phyloP scores from a whole-genome alignment of 2,113 vertebrate species.

The Proteles cristata region DNA sequence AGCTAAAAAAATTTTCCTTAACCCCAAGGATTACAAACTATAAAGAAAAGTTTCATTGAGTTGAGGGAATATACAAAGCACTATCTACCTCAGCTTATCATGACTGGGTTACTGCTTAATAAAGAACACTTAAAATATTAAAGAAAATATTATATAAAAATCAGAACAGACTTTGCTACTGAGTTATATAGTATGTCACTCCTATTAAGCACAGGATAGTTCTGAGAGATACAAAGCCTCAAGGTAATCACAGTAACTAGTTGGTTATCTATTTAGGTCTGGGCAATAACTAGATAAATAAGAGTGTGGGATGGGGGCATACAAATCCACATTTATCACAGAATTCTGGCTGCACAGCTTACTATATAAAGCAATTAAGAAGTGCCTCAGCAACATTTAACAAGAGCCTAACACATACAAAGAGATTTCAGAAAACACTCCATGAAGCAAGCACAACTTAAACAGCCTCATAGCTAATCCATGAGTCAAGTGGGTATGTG shows the following conservation, averaged over 20 bases:
- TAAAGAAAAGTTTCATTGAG: neutral
- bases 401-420: neutral
- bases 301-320: neutral
- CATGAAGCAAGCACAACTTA: neutral
- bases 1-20: neutral
- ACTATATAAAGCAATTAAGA: neutral
- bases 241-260: neutral
- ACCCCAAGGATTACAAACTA: neutral
- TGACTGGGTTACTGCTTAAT: neutral
- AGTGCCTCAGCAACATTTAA: neutral
- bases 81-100: neutral
- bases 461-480: neutral
- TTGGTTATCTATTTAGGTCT: neutral
- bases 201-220: neutral
- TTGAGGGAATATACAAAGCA: neutral
- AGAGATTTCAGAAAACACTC: neutral
- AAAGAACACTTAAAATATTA: slow-evolving; percentile 2
- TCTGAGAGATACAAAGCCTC: neutral
- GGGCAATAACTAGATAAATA: neutral
- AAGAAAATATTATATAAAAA: neutral
- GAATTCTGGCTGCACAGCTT: neutral
- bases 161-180: neutral
- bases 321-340: neutral
- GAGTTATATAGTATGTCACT: neutral
- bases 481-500: neutral